Evolutionary conservation across 2,113 vertebrate genomes (phyloP).

Genomic region (Amia ocellicauda): DNA sequence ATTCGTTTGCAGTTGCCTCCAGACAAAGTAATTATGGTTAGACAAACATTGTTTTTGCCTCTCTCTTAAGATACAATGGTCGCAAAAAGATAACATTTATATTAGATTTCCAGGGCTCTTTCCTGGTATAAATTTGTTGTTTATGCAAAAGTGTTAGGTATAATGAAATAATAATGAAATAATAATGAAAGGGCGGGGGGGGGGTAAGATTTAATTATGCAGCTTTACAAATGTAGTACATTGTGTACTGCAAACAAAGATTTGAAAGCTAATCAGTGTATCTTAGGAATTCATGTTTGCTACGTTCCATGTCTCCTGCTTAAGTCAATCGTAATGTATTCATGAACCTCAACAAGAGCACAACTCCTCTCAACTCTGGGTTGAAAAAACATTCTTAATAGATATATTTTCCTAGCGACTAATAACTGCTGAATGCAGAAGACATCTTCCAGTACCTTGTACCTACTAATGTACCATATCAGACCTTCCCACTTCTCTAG

Average conservation of each 20-base stretch:
- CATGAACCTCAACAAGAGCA: too few species aligned
- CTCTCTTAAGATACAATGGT: background rate
- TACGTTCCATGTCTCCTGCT: too few species aligned
- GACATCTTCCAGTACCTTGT: background rate
- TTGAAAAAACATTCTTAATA: too few species aligned
- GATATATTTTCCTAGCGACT: too few species aligned
- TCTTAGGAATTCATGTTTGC: too few species aligned
- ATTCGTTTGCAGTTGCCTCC: conserved; percentile 2
- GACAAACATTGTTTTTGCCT: conserved; percentile 1
- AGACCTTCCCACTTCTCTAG: background rate
- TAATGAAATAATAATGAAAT: background rate
- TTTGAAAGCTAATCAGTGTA: too few species aligned
- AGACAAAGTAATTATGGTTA: conserved; percentile 8
- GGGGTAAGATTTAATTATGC: background rate
- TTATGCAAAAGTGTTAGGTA: conserved; percentile 6
- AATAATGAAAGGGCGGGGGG: conserved; percentile 3
- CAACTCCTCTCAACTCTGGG: too few species aligned
- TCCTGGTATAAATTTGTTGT: background rate
- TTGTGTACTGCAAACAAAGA: background rate
- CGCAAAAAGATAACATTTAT: background rate
- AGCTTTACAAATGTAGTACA: background rate
- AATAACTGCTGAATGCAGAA: background rate
- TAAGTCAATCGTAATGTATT: too few species aligned
- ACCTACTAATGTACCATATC: background rate
- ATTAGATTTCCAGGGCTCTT: background rate